Evolutionary conservation across 2,888 invertebrate species (phyloP), one percentile per base, ranked within the genome.

Genomic region (Acleris literana): DNA sequence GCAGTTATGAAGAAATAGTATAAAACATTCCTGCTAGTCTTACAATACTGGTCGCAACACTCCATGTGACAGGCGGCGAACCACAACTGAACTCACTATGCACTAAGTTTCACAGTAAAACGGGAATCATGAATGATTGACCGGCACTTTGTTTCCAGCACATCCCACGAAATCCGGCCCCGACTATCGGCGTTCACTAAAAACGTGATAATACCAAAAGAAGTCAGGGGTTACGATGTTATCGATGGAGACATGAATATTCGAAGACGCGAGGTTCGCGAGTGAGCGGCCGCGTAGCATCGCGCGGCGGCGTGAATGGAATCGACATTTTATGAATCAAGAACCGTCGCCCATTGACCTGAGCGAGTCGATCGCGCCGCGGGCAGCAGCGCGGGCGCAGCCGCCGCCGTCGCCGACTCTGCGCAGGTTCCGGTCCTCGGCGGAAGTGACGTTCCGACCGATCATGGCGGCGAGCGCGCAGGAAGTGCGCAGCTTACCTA

Each of bases 401-500:
- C 66, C 82, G 78, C 78, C 81, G 75, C 70, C 77, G 77, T 74
- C 82, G 78, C 76, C 80, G 82, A 46, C 46, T 79, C 82, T 77
- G 80, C 80, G 79, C 83, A 81, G 81, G 86, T 86, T 87, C 86
- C 87, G 87, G 86, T 83, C 74, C 84, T 80, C 82, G 84, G 81
- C 88, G 90, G 91, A 91, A 89, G 88, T 91, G 90, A 90, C 91
- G 91, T 86, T 83, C 84, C 84, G 81, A 79, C 86, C 84, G 90
- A 92, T 91, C 86, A 90, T 91, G 92, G 91, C 91, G 90, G 90
- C 91, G 89, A 84, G 87, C 89, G 86, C 87, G 91, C 92, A 92
- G 92, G 91, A 92, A 92, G 90, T 92, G 92, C 92, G 92, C 92
- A 92, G 92, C 92, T 92, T 90, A 91, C 92, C 92, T 88, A 90